Conservation (phyloP, 2,888 invertebrate species). For the Chesias legatella region DNA sequence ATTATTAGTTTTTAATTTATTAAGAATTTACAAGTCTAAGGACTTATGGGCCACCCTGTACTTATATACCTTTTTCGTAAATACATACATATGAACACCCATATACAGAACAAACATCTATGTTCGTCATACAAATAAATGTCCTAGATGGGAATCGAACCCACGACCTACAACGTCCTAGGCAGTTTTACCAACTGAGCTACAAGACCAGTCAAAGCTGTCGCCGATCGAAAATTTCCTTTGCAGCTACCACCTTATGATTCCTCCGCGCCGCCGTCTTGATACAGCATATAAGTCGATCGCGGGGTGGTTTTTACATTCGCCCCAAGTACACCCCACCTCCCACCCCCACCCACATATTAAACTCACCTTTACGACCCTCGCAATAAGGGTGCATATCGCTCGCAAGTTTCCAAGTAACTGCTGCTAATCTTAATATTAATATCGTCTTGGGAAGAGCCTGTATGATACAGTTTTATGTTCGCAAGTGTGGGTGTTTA, state of each 20-base stretch:
- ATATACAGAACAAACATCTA: too few relatives aligned
- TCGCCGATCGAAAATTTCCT: constrained; percentile 8
- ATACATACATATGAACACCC: too few relatives aligned
- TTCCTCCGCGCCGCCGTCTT: constrained; percentile 52
- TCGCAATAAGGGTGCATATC: constrained; percentile 13
- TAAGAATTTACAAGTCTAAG: too few relatives aligned
- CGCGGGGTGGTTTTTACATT: constrained; percentile 79
- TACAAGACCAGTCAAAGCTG: too few relatives aligned
- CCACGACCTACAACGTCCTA: too few relatives aligned
- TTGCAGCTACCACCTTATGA: constrained; percentile 32
- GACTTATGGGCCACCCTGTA: too few relatives aligned
- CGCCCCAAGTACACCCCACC: constrained; percentile 64
- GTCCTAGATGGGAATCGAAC: too few relatives aligned
- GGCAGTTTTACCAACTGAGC: too few relatives aligned
- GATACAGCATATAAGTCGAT: constrained; percentile 80
- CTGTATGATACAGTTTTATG: constrained; percentile 71
- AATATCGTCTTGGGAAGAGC: constrained; percentile 71
- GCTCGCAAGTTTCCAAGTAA: constrained; percentile 11
- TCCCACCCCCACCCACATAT: constrained; percentile 24
- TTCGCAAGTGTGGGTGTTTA: constrained; percentile 37
- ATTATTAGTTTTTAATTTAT: too few relatives aligned
- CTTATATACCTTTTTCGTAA: too few relatives aligned
- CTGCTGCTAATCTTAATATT: constrained; percentile 68
- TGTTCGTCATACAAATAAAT: too few relatives aligned
- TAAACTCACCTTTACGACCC: constrained; percentile 15